A percentile compares a stretch with the other conserved stretches of the same genome.
phyloP scores from a whole-genome alignment of 2,888 invertebrate genomes.

The Mimumesa dahlbomi region DNA sequence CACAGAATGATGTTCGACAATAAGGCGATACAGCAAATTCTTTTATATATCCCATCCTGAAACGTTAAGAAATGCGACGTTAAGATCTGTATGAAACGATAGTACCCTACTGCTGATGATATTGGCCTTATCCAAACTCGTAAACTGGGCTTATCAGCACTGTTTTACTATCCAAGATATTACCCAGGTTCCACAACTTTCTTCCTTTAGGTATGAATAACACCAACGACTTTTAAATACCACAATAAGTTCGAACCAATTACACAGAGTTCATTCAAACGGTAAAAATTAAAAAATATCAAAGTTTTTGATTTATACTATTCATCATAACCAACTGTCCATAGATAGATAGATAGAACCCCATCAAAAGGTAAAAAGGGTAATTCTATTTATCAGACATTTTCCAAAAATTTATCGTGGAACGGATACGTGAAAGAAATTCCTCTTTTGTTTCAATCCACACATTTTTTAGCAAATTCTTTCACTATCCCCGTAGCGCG shows the following conservation, averaged over 20 bases:
- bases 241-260: conserved; percentile 6
- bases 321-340: too few relatives aligned
- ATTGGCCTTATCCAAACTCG: conserved; percentile 51
- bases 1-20: neutral
- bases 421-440: neutral
- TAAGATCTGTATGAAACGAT: conserved; percentile 32
- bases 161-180: conserved; percentile 40
- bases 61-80: conserved; percentile 11
- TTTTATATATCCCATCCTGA: neutral
- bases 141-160: conserved; percentile 54
- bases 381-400: neutral
- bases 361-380: neutral
- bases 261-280: neutral
- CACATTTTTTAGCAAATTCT: neutral
- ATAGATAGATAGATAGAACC: too few relatives aligned
- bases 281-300: conserved; percentile 4
- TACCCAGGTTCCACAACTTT: conserved; percentile 2
- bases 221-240: conserved; percentile 14
- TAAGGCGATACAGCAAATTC: neutral
- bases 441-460: neutral
- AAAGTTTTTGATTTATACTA: conserved; percentile 24
- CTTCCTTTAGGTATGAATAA: conserved; percentile 37
- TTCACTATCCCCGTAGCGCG: neutral
- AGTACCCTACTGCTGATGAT: conserved; percentile 34
- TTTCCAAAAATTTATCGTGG: neutral